These are phyloP conservation scores for Andrena flavipes DNA, from an alignment of 2,888 invertebrate species.

Conservation along the genomic window DNA sequence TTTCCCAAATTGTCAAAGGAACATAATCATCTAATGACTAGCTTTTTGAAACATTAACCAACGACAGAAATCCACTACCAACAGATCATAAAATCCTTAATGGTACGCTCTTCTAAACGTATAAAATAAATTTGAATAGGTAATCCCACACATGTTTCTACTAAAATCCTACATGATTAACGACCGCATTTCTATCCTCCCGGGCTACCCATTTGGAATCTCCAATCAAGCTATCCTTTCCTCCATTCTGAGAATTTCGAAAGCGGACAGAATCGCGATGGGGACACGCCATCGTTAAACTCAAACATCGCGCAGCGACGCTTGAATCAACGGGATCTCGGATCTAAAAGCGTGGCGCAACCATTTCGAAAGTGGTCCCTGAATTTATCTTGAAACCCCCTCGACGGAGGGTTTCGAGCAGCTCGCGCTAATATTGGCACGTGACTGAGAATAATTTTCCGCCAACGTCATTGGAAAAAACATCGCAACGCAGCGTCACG, in stretches of 20 bases:
- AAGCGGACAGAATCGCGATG: background rate
- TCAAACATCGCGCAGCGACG: background rate
- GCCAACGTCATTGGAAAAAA: constrained; percentile 44
- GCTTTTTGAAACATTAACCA: too few relatives aligned
- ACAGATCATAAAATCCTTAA: too few relatives aligned
- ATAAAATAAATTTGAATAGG: too few relatives aligned
- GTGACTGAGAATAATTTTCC: constrained; percentile 56
- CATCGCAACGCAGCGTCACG: constrained; percentile 55
- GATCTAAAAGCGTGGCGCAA: background rate
- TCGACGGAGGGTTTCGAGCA: constrained; percentile 8
- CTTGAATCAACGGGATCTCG: background rate
- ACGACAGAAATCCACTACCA: too few relatives aligned
- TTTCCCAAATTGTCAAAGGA: background rate
- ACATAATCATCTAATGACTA: background rate
- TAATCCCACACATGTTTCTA: background rate
- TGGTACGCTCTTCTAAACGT: too few relatives aligned
- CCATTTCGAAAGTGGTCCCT: background rate
- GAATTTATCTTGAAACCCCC: constrained; percentile 19
- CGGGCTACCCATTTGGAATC: background rate
- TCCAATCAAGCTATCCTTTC: background rate
- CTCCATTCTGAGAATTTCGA: background rate
- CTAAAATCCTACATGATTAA: background rate
- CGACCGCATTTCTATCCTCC: background rate
- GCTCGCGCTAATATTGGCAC: constrained; percentile 34
- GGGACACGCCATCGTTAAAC: background rate